A percentile compares a stretch with the other conserved stretches of the same genome.
phyloP scores from a whole-genome alignment of 2,888 invertebrate species.

The Julus scanicus region DNA sequence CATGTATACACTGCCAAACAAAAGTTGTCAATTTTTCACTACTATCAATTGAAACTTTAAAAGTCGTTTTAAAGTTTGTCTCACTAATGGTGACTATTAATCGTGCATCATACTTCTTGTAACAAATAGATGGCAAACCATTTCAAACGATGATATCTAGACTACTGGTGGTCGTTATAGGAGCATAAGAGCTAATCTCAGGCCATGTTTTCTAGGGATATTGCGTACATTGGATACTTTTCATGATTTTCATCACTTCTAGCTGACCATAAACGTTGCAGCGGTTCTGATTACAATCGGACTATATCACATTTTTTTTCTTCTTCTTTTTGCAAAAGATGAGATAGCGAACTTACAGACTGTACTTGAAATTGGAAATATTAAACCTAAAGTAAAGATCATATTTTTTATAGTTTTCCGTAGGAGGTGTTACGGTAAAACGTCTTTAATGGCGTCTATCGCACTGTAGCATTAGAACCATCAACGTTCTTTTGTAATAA shows the following conservation, averaged over 20 bases:
- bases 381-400: background rate
- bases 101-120: background rate
- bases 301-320: background rate
- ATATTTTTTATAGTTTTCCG: background rate
- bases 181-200: background rate
- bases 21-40: too few relatives aligned
- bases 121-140: background rate
- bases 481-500: background rate
- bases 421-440: background rate
- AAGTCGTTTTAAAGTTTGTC: too few relatives aligned
- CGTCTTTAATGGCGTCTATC: background rate
- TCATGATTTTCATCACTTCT: constrained; percentile 10
- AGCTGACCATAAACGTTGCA: background rate
- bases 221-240: background rate
- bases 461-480: background rate
- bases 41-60: too few relatives aligned
- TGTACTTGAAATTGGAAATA: background rate
- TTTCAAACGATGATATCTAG: background rate
- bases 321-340: background rate
- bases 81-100: background rate
- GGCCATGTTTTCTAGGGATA: background rate
- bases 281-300: background rate
- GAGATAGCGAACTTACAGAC: background rate
- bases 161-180: background rate
- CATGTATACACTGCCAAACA: too few relatives aligned